These are phyloP conservation scores for Subacronicta megacephala DNA, from an alignment of 2,888 invertebrate species.

Conservation along the genomic window DNA sequence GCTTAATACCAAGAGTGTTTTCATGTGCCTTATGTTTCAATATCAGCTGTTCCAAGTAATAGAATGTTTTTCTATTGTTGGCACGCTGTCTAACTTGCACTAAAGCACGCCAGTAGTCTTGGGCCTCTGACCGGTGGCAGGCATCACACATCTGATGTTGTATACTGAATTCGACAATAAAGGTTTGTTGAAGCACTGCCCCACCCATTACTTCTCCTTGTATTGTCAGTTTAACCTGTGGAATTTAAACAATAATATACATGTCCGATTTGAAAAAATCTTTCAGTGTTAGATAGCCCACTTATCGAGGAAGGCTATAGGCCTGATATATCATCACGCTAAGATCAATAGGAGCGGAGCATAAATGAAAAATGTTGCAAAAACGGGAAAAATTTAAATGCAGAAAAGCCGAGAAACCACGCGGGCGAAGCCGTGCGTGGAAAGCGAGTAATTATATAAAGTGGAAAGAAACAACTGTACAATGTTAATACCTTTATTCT, in stretches of 20 bases:
- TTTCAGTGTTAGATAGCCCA: too few relatives aligned
- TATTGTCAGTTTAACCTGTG: slow-evolving; percentile 95
- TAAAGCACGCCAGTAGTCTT: slow-evolving; percentile 98
- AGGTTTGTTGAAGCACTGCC: slow-evolving; percentile 97
- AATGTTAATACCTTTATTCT: slow-evolving; percentile 93
- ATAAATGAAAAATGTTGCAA: too few relatives aligned
- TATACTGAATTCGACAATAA: slow-evolving; percentile 97
- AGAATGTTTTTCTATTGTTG: slow-evolving; percentile 98
- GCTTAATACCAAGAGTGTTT: slow-evolving; percentile 96
- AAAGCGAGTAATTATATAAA: too few relatives aligned
- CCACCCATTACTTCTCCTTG: slow-evolving; percentile 98
- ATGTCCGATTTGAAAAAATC: too few relatives aligned
- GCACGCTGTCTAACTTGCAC: slow-evolving; percentile 96
- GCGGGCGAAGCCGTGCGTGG: too few relatives aligned
- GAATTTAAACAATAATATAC: slow-evolving; percentile 2
- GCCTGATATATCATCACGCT: too few relatives aligned
- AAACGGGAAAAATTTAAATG: too few relatives aligned
- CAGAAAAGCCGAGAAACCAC: too few relatives aligned
- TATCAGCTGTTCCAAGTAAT: slow-evolving; percentile 98
- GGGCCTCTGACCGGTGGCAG: slow-evolving; percentile 98
- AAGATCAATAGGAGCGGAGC: too few relatives aligned
- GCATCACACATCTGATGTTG: slow-evolving; percentile 99
- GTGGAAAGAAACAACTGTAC: too few relatives aligned
- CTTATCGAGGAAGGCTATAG: too few relatives aligned
- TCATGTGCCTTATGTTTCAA: slow-evolving; percentile 98